phyloP scores from a whole-genome alignment of 2,888 invertebrate species.

The Mesochorus sp. region DNA sequence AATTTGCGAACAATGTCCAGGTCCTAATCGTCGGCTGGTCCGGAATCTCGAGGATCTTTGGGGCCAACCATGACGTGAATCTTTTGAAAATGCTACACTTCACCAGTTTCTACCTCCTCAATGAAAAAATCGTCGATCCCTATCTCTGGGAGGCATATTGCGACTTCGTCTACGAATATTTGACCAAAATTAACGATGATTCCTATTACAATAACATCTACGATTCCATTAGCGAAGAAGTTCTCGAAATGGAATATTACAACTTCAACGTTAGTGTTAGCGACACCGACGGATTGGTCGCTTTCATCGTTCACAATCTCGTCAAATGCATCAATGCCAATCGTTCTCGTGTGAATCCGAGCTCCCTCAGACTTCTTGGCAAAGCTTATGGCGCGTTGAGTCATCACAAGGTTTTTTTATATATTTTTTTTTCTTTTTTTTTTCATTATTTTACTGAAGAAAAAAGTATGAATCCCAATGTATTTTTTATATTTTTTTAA shows the following conservation, averaged over 20 bases:
- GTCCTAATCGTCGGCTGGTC: slow-evolving; percentile 71
- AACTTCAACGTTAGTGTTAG: background rate
- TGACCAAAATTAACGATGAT: slow-evolving; percentile 67
- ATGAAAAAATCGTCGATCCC: slow-evolving; percentile 62
- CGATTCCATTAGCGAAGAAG: too few relatives aligned
- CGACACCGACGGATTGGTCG: slow-evolving; percentile 5
- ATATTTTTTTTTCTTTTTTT: slow-evolving; percentile 2
- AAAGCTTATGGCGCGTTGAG: slow-evolving; percentile 69
- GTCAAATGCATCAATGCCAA: slow-evolving; percentile 34
- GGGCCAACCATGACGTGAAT: slow-evolving; percentile 33
- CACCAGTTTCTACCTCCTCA: background rate
- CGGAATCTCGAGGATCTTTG: slow-evolving; percentile 44
- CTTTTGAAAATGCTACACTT: slow-evolving; percentile 51
- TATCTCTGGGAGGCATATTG: slow-evolving; percentile 72
- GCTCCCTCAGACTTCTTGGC: slow-evolving; percentile 73
- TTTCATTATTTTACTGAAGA: background rate
- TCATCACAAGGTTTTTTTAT: slow-evolving; percentile 36
- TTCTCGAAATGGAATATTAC: too few relatives aligned
- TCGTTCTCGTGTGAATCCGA: slow-evolving; percentile 69
- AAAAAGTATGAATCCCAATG: too few relatives aligned
- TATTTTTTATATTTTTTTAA: slow-evolving; percentile 11
- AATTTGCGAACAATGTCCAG: slow-evolving; percentile 66
- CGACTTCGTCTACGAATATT: slow-evolving; percentile 72
- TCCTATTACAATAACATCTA: too few relatives aligned
- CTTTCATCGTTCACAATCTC: slow-evolving; percentile 13